Evolutionary conservation across 1,140 invertebrate genomes (phyloP), one percentile per base, ranked within the genome.

Genomic region (Luehdorfia chinensis): DNA sequence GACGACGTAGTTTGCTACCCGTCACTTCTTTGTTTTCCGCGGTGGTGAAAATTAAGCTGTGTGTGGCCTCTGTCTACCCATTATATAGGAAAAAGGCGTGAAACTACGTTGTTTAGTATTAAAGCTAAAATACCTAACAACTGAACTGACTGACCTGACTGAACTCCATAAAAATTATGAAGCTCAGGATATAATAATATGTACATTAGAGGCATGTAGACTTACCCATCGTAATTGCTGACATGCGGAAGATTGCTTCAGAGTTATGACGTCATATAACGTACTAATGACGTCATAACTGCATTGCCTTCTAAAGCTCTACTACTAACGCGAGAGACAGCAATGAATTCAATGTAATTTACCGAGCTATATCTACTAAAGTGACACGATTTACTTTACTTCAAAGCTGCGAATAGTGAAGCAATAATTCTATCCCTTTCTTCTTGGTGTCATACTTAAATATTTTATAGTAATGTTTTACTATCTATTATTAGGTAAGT

Each of bases 231-330:
- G 12, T 41, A 41, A 41, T 41, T 41, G 37, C 21, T 41, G 37
- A 27, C 11, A 18, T n/a, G 34, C 34, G 23, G 37, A 41, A 41
- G 64, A 57, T 66, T 60, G 55, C 58, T 55, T 8, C 44, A 53
- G 58, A 72, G 56, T 71, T 64, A 72, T 58, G 62, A 69, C 66
- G 59, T 66, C 66, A 65, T 62, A 68, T 72, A 61, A 68, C 59
- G 59, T 66, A 55, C 65, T 72, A 68, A 72, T 72, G 68, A 72
- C 62, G 65, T 72, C 65, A 72, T 72, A 72, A 68, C 59, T 71
- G 64, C 67, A 70, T 61, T 57, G 48, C 48, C 37, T 50, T 28
- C 25, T 18, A 28, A 34, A 19, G 37, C 33, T 23, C 31, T 5
- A 27, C 36, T 44, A 18, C 21, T 32, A 43, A 41, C 37, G 37